Conservation (phyloP, 1,140 invertebrate species). For the Conopomorpha cramerella region DNA sequence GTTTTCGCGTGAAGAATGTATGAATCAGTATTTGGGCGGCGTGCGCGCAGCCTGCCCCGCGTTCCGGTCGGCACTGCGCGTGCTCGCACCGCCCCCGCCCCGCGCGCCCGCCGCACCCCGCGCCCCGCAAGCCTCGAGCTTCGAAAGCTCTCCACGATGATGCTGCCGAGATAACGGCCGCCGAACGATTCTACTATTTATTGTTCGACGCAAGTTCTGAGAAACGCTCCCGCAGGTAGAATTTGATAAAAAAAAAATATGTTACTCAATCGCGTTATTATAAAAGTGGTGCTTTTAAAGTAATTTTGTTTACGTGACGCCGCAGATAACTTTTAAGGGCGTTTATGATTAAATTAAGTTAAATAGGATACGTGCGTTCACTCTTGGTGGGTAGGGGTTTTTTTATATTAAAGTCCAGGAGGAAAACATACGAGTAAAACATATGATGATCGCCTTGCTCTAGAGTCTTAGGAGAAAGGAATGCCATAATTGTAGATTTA, state of each 20-base stretch:
- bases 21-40: conserved; percentile 10
- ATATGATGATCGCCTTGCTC: no score
- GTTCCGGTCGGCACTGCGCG: conserved; percentile 45
- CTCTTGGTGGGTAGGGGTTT: no score
- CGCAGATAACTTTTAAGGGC: no score
- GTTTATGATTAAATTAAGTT: no score
- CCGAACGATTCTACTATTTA: conserved; percentile 53
- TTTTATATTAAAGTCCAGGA: no score
- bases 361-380: no score
- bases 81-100: conserved; percentile 41
- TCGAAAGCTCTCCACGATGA: conserved; percentile 46
- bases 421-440: no score
- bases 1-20: conserved; percentile 22
- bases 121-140: conserved; percentile 29
- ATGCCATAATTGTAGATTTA: no score
- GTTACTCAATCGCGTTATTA: no score
- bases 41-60: conserved; percentile 32
- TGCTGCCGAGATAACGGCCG: conserved; percentile 51
- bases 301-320: no score
- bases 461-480: no score
- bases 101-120: conserved; percentile 19
- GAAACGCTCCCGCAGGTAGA: conserved; percentile 18
- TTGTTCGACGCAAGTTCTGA: conserved; percentile 36
- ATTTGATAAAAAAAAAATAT: conserved; percentile 7
- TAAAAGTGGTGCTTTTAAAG: no score